phyloP scores from a whole-genome alignment of 1,140 invertebrate species.

The Drosophila virilis region DNA sequence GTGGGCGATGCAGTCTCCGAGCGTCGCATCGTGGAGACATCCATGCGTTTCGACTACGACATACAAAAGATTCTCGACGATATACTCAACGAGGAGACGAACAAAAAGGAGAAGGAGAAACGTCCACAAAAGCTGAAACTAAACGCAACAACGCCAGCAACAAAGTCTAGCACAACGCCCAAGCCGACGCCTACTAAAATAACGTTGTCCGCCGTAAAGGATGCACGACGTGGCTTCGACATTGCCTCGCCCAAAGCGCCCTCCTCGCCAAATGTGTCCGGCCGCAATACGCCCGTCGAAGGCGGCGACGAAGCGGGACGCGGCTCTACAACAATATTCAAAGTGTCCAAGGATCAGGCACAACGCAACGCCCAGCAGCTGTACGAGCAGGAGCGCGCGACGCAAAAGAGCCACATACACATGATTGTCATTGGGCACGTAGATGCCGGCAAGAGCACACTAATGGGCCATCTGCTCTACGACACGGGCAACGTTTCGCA shows the following conservation, averaged over 20 bases:
- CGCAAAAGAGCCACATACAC: conserved; percentile 94
- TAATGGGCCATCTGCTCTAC: conserved; percentile 97
- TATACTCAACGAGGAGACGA: conserved; percentile 86
- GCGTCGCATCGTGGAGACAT: conserved; percentile 87
- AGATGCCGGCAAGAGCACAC: conserved; percentile 99
- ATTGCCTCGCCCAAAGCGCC: conserved; percentile 69
- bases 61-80: conserved; percentile 89
- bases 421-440: conserved; percentile 99
- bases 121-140: conserved; percentile 31
- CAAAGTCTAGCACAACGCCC: conserved; percentile 33
- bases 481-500: conserved; percentile 95
- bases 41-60: conserved; percentile 90
- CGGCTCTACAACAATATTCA: conserved; percentile 45
- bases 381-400: conserved; percentile 90
- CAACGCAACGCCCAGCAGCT: conserved; percentile 81
- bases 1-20: conserved; percentile 91
- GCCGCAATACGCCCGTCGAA: conserved; percentile 85
- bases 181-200: conserved; percentile 61
- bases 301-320: conserved; percentile 42
- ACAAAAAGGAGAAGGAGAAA: conserved; percentile 40
- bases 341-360: conserved; percentile 78
- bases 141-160: conserved; percentile 19
- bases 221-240: conserved; percentile 85
- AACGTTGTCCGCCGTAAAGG: conserved; percentile 49
- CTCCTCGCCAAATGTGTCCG: conserved; percentile 87